These are phyloP conservation scores for Sylvilagus floridanus DNA, from an alignment of 2,797 vertebrate species.

Conservation along the genomic window DNA sequence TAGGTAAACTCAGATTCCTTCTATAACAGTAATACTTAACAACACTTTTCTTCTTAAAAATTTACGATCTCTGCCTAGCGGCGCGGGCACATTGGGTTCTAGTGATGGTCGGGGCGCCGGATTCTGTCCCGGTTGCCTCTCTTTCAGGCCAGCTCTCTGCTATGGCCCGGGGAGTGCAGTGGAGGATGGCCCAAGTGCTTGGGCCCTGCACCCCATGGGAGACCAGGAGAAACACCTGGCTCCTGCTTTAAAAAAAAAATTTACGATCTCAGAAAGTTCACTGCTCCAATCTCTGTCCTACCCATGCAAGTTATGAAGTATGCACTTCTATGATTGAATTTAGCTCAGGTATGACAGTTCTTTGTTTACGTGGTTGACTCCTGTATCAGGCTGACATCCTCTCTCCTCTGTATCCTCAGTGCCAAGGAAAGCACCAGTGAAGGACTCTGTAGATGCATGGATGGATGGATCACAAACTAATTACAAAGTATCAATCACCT, in stretches of 20 bases:
- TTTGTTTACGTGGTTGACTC: not conserved
- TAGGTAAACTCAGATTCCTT: not conserved
- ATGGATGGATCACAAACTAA: conserved; percentile 1
- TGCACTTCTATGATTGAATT: not conserved
- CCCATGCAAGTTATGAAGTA: not conserved
- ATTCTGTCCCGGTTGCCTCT: too few species aligned
- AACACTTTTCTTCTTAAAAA: not conserved
- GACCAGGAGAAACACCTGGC: too few species aligned
- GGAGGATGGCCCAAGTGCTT: too few species aligned
- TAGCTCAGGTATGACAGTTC: not conserved
- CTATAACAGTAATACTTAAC: not conserved
- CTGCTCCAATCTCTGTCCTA: not conserved
- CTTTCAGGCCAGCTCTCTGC: too few species aligned
- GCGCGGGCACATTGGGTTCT: too few species aligned
- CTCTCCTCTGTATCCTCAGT: not conserved
- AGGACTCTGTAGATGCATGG: not conserved
- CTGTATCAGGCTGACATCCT: not conserved
- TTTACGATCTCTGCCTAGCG: too few species aligned
- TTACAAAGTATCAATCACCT: not conserved
- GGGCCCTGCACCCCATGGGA: too few species aligned
- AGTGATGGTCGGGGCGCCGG: too few species aligned
- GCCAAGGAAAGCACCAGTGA: not conserved
- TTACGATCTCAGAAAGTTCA: not conserved
- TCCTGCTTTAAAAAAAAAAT: too few species aligned
- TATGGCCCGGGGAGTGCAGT: too few species aligned